Conservation (phyloP, 2,888 invertebrate species). For the Protophormia terraenovae region DNA sequence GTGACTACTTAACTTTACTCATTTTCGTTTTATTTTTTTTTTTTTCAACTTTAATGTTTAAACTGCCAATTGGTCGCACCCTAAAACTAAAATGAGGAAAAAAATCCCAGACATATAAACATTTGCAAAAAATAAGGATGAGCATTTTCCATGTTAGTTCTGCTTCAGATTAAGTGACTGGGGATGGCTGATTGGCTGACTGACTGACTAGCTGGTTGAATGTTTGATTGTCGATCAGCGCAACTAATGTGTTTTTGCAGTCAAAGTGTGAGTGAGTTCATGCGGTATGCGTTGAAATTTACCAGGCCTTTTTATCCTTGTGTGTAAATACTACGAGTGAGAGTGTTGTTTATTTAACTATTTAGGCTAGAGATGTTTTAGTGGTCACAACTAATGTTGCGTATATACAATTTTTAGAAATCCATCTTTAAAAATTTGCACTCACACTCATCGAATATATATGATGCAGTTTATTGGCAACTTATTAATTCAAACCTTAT, state of each 20-base stretch:
- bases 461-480: slow-evolving; percentile 13
- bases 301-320: slow-evolving; percentile 19
- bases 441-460: background rate
- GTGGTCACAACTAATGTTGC: slow-evolving; percentile 20
- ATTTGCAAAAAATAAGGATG: slow-evolving; percentile 30
- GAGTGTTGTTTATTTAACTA: background rate
- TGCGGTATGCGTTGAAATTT: background rate
- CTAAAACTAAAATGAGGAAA: slow-evolving; percentile 30
- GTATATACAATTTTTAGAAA: background rate
- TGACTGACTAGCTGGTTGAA: background rate
- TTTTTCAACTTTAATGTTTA: background rate
- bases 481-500: slow-evolving; percentile 52
- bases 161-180: slow-evolving; percentile 42
- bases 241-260: slow-evolving; percentile 32
- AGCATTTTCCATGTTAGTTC: slow-evolving; percentile 38
- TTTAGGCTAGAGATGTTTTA: background rate
- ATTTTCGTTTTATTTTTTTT: background rate
- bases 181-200: background rate
- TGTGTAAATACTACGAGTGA: background rate
- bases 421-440: background rate
- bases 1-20: slow-evolving; percentile 5
- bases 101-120: slow-evolving; percentile 56
- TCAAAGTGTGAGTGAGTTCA: background rate
- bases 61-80: slow-evolving; percentile 62
- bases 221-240: slow-evolving; percentile 14